A percentile compares a stretch with the other conserved stretches of the same genome.
Conservation (phyloP, 2,113 vertebrate genomes). For the Sphaerodactylus townsendi region DNA sequence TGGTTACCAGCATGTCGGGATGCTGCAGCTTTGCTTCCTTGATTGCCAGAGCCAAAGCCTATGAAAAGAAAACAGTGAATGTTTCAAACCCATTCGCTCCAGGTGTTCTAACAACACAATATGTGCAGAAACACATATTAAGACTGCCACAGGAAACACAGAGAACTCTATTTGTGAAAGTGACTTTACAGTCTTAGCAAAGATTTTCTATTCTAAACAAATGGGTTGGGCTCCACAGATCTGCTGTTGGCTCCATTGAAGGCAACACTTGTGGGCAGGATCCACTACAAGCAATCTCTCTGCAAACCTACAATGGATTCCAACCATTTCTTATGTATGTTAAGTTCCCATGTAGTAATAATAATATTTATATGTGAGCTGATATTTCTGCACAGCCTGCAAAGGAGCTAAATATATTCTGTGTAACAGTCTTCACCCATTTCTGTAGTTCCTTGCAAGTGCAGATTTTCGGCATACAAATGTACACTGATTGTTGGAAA, state of each 20-base stretch:
- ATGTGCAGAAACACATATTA: neutral
- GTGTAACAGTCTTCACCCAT: neutral
- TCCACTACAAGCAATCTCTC: too few species aligned
- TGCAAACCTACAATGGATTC: neutral
- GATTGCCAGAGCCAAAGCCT: conserved; percentile 97
- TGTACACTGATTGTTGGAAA: neutral
- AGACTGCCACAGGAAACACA: neutral
- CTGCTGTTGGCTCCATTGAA: too few species aligned
- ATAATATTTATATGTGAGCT: neutral
- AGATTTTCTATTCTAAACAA: neutral
- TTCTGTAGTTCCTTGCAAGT: too few species aligned
- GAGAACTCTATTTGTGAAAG: neutral
- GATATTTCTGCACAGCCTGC: neutral
- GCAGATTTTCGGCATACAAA: neutral
- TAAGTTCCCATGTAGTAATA: neutral
- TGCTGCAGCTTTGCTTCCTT: conserved; percentile 98
- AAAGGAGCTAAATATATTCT: neutral
- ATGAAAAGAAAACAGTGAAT: conserved; percentile 21
- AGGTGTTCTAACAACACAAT: neutral
- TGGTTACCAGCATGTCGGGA: conserved; percentile 98
- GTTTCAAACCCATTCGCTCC: neutral
- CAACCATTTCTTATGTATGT: neutral
- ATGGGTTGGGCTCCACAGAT: neutral
- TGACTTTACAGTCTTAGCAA: neutral
- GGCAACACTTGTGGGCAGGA: too few species aligned